Conservation (phyloP, 2,797 vertebrate genomes). For the Phoeniculus purpureus region DNA sequence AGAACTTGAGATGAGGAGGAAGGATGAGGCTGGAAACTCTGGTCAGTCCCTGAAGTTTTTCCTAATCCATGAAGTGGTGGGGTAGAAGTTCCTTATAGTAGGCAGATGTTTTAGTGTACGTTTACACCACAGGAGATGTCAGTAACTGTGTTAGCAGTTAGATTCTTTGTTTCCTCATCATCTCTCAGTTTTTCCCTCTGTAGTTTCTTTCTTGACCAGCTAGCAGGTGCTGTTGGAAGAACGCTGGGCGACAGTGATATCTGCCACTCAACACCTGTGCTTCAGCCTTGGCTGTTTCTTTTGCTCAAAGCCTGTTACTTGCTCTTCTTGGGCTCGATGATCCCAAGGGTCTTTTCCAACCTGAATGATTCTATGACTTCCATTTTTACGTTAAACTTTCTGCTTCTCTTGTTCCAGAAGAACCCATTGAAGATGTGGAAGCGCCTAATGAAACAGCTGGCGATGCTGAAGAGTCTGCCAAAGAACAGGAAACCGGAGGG, state of each 20-base stretch:
- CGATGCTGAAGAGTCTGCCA: conserved; percentile 93
- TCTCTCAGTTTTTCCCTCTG: not conserved
- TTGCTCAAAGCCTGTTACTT: not conserved
- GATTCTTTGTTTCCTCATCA: not conserved
- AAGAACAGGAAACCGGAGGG: conserved; percentile 92
- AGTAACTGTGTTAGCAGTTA: not conserved
- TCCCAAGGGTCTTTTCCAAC: too few species aligned
- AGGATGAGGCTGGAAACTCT: not conserved
- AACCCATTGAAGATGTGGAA: conserved; percentile 94
- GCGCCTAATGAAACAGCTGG: conserved; percentile 89
- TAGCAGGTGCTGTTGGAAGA: not conserved
- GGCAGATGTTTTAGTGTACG: not conserved
- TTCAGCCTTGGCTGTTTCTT: not conserved
- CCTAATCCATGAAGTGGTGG: accelerated
- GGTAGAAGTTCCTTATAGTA: not conserved
- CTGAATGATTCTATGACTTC: not conserved
- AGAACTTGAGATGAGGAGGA: not conserved
- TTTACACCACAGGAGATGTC: accelerated
- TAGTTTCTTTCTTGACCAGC: not conserved
- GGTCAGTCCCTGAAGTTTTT: accelerated
- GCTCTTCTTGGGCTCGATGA: not conserved
- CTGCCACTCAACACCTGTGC: not conserved
- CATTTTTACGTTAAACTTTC: not conserved
- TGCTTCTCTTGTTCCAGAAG: conserved; percentile 83
- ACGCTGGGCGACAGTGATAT: accelerated